Percentiles rank a stretch among this genome's conserved stretches.
Conservation (phyloP, 2,888 invertebrate species). For the Yponomeuta plumbellus region DNA sequence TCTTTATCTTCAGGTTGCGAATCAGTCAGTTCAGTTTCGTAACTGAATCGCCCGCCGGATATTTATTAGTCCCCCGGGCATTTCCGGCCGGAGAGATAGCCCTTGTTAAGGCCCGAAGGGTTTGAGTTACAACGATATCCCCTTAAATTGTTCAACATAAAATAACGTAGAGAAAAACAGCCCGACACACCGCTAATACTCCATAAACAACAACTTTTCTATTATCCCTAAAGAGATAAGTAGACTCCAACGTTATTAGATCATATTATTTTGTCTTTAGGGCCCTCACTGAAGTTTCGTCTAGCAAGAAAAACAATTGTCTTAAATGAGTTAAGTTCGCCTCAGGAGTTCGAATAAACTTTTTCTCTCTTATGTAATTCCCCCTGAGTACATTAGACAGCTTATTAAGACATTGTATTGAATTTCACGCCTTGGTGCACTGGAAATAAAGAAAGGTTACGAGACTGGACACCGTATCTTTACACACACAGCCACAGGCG, state of each 20-base stretch:
- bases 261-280: not conserved
- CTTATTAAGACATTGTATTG: not conserved
- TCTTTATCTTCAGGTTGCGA: not conserved
- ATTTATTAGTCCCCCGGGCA: conserved; percentile 8
- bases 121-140: conserved; percentile 8
- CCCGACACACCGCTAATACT: not conserved
- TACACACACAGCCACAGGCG: not conserved
- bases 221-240: conserved; percentile 1
- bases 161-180: not conserved
- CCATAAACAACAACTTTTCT: conserved; percentile 1
- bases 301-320: conserved; percentile 3
- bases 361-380: not conserved
- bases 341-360: not conserved
- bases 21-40: conserved; percentile 10
- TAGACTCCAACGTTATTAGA: conserved; percentile 1
- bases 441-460: not conserved
- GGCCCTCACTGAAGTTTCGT: not conserved
- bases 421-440: not conserved
- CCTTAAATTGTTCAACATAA: conserved; percentile 8
- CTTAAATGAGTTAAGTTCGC: conserved; percentile 3
- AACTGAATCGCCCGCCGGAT: conserved; percentile 7
- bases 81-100: not conserved
- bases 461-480: not conserved
- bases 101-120: conserved; percentile 11
- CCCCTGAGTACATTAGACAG: not conserved